These are phyloP conservation scores for Mandrillus leucophaeus DNA, from an alignment of 2,113 vertebrate species.

Conservation along the genomic window DNA sequence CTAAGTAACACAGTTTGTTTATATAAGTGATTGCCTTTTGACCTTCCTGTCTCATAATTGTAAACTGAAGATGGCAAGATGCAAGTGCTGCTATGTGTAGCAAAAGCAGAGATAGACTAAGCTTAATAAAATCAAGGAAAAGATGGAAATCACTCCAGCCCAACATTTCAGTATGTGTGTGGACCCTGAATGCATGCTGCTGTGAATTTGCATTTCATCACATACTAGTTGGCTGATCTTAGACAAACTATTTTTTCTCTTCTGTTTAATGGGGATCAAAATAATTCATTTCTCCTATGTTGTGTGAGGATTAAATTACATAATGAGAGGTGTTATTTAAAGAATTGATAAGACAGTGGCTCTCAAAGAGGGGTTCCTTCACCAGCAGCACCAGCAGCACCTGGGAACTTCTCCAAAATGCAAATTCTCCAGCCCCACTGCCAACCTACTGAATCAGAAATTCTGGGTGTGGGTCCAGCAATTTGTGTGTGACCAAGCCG, in stretches of 20 bases:
- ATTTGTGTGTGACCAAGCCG: not conserved
- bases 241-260: not conserved
- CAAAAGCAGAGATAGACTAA: constrained; percentile 34
- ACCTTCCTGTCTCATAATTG: not conserved
- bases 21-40: not conserved
- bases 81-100: not conserved
- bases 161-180: not conserved
- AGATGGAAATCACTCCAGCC: not conserved
- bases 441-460: not conserved
- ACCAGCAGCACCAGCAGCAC: not conserved
- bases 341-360: not conserved
- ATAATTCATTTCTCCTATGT: not conserved
- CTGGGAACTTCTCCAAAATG: not conserved
- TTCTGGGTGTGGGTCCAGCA: not conserved
- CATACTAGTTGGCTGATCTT: not conserved
- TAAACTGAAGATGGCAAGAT: not conserved
- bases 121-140: not conserved
- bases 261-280: not conserved
- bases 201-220: not conserved
- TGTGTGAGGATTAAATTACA: not conserved
- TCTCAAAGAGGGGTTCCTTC: constrained; percentile 10
- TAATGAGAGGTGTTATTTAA: not conserved
- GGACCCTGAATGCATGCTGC: not conserved
- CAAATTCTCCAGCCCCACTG: not conserved
- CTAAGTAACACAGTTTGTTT: not conserved